Base-by-base conservation (phyloP, 2,113 vertebrate species). In the Procavia capensis region DNA sequence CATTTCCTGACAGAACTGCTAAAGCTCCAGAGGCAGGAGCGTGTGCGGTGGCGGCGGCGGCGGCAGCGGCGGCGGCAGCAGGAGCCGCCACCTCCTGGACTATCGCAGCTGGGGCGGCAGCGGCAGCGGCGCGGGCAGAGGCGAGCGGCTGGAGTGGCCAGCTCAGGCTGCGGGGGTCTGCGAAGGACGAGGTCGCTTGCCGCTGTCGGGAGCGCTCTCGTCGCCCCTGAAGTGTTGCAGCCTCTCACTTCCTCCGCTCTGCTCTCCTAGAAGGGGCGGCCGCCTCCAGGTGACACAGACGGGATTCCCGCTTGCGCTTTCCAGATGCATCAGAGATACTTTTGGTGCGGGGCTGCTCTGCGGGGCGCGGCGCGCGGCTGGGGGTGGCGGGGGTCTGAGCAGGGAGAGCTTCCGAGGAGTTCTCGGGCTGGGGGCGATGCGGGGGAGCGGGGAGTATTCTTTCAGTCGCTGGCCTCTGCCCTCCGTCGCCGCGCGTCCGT, bases 1-100 rank as follows among this genome's bases (percentile, higher is more conserved):
- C 98, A 92, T 96, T 98, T 97, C 97, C 98, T 97, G 96, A 94
- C 99, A 98, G 97, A 98, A 97, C 96, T 95, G 97, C 96, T 96
- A 98, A 98, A 98, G 96, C 98, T 98, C 84, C 83, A 93, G 96
- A 97, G 96, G 88, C 97, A 0, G 27, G 54, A 91, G 36, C 86
- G 91, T 43, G 93, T 57, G 95, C 24, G 88, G 78, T 81, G 91
- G 85, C 76, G 54, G 86, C 72, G 75, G 78, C 50, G 10, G n/a
- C 13, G 13, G 66, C 41, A n/a, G 66, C 54, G 6, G 39, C 68
- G 27, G 45, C 34, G 14, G 74, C 80, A 84, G 81, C 57, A 6
- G 70, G 36, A 91, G 96, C 94, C 94, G 93, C 95, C 95, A 95
- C 95, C 87, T 93, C 92, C 66, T 25, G 91, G 84, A 89, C 80